Base-by-base conservation (phyloP, 2,797 vertebrate genomes). In the Typhlichthys subterraneus region DNA sequence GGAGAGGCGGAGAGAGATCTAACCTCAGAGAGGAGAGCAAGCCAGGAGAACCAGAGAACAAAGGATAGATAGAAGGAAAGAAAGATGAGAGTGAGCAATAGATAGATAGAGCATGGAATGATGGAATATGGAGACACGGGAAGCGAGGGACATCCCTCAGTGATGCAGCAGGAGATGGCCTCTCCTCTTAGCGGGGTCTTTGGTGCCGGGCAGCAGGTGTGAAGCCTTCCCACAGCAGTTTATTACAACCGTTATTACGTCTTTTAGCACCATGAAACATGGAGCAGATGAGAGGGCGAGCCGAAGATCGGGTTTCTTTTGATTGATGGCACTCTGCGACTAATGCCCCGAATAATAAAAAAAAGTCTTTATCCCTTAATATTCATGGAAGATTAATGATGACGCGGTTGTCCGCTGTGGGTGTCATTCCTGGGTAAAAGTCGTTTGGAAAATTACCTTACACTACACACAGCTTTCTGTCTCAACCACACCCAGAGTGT, bases 161-260 rank as follows among this genome's bases (percentile, higher is more conserved):
- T 87, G 84, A 87, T 89, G 87, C 79, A 83, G 80, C 81, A 87
- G 85, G 80, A 90, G 85, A 87, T 78, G 82, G 81, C 76, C 86
- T 53, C 68, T 83, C 85, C 80, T 88, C 89, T 85, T 67, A 72
- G 71, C 64, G 53, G 73, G 71, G 72, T 63, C 83, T 81, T 31
- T 45, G 42, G 75, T 69, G 61, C 65, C 58, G 63, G 83, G 85
- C 83, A 91, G 91, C 89, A 92, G 90, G 91, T 93, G 92, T 92
- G 87, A 92, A 87, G 89, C 85, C 86, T 88, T 83, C 81, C 57
- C 85, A 81, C 45, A 62, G 79, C 80, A 67, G 79, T 85, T 85
- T 76, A 82, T 55, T 69, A 83, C 86, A 84, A 81, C 83, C 90
- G 87, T 90, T 89, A 88, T 91, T 89, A 83, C 84, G 82, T 91